These are phyloP conservation scores for Elegia similella DNA, from an alignment of 2,888 invertebrate species.

Conservation along the genomic window DNA sequence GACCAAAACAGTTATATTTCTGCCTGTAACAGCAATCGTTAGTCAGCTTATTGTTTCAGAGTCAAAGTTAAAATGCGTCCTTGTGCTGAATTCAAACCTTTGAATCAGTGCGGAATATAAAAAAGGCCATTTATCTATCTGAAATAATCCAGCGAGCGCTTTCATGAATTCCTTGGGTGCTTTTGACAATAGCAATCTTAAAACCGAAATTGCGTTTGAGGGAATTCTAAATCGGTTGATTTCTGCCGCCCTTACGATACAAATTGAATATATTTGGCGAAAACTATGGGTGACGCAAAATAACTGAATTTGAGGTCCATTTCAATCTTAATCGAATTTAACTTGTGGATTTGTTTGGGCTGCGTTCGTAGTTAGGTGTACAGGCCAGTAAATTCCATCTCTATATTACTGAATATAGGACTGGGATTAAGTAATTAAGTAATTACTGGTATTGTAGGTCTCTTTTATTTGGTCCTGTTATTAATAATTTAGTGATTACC, in stretches of 20 bases:
- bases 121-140: conserved; percentile 40
- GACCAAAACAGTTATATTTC: neutral
- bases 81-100: conserved; percentile 22
- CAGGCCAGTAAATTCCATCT: too few relatives aligned
- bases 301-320: neutral
- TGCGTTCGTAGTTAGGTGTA: too few relatives aligned
- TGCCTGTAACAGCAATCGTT: neutral
- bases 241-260: conserved; percentile 29
- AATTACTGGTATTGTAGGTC: too few relatives aligned
- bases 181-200: conserved; percentile 41
- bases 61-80: conserved; percentile 9
- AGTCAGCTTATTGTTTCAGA: conserved; percentile 18
- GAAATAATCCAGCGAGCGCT: conserved; percentile 49
- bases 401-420: too few relatives aligned
- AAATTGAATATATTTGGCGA: conserved; percentile 33
- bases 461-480: too few relatives aligned
- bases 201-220: conserved; percentile 52
- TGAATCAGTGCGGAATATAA: conserved; percentile 29
- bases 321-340: too few relatives aligned
- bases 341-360: too few relatives aligned
- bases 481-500: too few relatives aligned
- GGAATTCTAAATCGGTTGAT: conserved; percentile 29
- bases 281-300: conserved; percentile 3
- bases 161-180: conserved; percentile 43
- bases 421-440: too few relatives aligned